Conservation (phyloP, 2,113 vertebrate species). For the Sturnus vulgaris region DNA sequence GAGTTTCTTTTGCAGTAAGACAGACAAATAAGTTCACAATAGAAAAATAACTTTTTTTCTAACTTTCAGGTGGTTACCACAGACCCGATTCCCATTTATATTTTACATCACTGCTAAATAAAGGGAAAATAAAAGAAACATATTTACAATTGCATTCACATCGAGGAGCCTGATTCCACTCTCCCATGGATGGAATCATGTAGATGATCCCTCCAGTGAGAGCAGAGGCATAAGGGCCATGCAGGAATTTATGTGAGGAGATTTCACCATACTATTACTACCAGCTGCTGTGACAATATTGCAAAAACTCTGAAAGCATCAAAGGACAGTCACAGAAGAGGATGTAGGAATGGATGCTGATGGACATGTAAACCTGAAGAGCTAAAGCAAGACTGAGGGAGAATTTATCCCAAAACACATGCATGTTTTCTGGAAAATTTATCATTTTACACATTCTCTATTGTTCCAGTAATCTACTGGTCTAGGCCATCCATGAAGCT, state of each 20-base stretch:
- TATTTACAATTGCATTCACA: background rate
- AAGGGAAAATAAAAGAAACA: background rate
- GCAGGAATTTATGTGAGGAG: background rate
- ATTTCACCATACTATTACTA: background rate
- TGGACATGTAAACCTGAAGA: background rate
- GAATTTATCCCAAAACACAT: background rate
- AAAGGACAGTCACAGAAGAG: background rate
- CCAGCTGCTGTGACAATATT: background rate
- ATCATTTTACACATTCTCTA: rapidly evolving
- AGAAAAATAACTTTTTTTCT: background rate
- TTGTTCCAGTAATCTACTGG: background rate
- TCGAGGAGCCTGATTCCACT: background rate
- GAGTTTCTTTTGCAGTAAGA: background rate
- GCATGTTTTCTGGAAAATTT: background rate
- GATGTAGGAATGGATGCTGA: background rate
- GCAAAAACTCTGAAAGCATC: background rate
- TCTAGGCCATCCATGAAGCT: background rate
- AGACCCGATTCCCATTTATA: background rate
- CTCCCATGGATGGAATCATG: background rate
- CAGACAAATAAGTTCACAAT: background rate
- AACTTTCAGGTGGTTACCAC: background rate
- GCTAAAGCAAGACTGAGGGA: background rate
- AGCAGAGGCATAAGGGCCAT: background rate
- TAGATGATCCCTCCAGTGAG: background rate
- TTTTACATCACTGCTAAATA: background rate